Percentiles rank a stretch among this genome's conserved stretches.
These are phyloP conservation scores for Danaus melanippus DNA, from an alignment of 1,140 invertebrate genomes.

Conservation along the genomic window DNA sequence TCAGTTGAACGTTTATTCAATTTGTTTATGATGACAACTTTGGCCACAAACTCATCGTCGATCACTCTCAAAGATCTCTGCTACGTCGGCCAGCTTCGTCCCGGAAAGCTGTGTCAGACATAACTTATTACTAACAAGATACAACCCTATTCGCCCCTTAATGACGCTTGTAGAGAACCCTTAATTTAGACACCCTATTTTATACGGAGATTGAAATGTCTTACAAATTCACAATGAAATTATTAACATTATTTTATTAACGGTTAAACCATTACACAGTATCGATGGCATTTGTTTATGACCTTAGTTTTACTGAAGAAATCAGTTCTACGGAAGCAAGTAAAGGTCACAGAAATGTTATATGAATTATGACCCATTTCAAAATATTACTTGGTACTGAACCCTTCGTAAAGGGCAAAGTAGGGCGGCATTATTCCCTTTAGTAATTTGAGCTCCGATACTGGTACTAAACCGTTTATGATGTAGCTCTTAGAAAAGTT, in stretches of 20 bases:
- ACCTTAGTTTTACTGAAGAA: slow-evolving; percentile 21
- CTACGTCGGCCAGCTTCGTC: slow-evolving; percentile 27
- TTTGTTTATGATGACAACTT: slow-evolving; percentile 25
- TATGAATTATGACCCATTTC: slow-evolving; percentile 52
- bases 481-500: slow-evolving; percentile 52
- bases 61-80: slow-evolving; percentile 59
- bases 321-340: slow-evolving; percentile 28
- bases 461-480: slow-evolving; percentile 57
- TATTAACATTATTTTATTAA: slow-evolving; percentile 48
- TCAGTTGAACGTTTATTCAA: too few species aligned
- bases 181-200: slow-evolving; percentile 63
- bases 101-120: slow-evolving; percentile 52
- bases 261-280: slow-evolving; percentile 22
- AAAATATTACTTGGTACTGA: slow-evolving; percentile 52
- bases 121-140: slow-evolving; percentile 66
- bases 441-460: slow-evolving; percentile 52
- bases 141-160: slow-evolving; percentile 66
- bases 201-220: too few species aligned
- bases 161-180: slow-evolving; percentile 61
- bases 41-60: slow-evolving; percentile 56
- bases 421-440: slow-evolving; percentile 42
- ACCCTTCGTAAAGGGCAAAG: slow-evolving; percentile 55
- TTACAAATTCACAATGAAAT: too few species aligned
- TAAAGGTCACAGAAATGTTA: slow-evolving; percentile 62
- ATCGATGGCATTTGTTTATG: slow-evolving; percentile 6